Conservation (phyloP, 2,113 vertebrate species). For the Hippotragus niger region DNA sequence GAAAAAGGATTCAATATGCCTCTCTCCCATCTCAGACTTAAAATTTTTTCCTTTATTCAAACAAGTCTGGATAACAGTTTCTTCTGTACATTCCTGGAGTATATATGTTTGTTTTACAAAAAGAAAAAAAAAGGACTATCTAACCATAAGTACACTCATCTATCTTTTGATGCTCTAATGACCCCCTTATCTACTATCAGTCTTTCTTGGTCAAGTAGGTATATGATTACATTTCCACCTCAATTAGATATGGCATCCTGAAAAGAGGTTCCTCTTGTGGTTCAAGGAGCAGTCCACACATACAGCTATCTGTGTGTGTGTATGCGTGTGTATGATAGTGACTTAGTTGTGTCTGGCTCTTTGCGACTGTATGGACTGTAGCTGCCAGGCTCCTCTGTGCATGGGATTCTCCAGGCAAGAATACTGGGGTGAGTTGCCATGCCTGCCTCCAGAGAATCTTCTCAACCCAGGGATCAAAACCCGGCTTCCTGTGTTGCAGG, state of each 20-base stretch:
- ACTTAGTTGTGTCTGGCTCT: background rate
- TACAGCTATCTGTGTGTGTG: background rate
- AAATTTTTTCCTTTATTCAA: background rate
- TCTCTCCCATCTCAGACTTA: background rate
- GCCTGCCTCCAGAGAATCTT: background rate
- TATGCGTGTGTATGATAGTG: background rate
- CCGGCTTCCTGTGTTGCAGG: background rate
- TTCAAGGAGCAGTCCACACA: background rate
- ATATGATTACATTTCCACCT: background rate
- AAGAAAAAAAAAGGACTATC: background rate
- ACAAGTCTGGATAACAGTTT: background rate
- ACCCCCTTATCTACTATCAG: background rate
- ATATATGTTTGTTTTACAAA: background rate
- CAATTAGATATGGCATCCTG: background rate
- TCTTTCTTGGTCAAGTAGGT: conserved; percentile 9
- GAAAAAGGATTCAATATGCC: background rate
- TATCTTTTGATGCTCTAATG: conserved; percentile 11
- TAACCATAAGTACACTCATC: background rate
- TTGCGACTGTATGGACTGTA: background rate
- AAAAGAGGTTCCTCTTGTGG: background rate
- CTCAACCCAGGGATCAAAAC: background rate
- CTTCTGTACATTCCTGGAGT: background rate
- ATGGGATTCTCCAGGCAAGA: background rate
- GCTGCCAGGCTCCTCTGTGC: background rate
- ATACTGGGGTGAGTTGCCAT: background rate